Evolutionary conservation across 2,888 invertebrate genomes (phyloP).

Genomic region (Eupithecia pulchellata): DNA sequence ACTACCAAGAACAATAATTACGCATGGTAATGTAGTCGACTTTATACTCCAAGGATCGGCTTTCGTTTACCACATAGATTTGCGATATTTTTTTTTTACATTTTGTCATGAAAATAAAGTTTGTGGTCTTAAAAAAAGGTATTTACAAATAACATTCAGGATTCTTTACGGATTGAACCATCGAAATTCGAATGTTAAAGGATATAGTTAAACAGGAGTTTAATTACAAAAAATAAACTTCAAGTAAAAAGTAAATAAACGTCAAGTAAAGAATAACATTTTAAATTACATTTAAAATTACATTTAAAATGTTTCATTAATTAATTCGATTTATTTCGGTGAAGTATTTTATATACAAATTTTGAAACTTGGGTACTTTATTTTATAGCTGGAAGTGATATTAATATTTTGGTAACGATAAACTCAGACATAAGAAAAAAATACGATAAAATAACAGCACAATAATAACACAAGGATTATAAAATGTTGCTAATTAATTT

Average conservation of each 20-base stretch:
- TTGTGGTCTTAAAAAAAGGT: not conserved
- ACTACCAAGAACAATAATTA: slow-evolving; percentile 35
- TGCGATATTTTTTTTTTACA: slow-evolving; percentile 36
- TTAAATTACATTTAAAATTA: no score
- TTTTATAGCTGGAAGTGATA: no score
- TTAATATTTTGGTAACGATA: no score
- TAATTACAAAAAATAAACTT: no score
- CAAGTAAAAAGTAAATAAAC: no score
- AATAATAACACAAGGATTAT: not conserved
- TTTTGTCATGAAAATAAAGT: slow-evolving; percentile 14
- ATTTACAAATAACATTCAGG: no score
- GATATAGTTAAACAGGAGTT: no score
- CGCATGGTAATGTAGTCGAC: slow-evolving; percentile 37
- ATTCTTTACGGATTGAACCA: no score
- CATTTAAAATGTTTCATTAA: not conserved
- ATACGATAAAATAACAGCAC: not conserved
- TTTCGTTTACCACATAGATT: slow-evolving; percentile 39
- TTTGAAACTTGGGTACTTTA: not conserved
- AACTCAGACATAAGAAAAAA: not conserved
- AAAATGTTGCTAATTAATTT: slow-evolving; percentile 14
- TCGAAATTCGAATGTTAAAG: no score
- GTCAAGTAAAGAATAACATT: no score
- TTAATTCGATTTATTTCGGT: not conserved
- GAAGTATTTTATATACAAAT: not conserved
- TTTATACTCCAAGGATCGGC: slow-evolving; percentile 29